A percentile compares a stretch with the other conserved stretches of the same genome.
These are phyloP conservation scores for Matsumurasca onukii DNA, from an alignment of 1,140 invertebrate species.

Conservation along the genomic window DNA sequence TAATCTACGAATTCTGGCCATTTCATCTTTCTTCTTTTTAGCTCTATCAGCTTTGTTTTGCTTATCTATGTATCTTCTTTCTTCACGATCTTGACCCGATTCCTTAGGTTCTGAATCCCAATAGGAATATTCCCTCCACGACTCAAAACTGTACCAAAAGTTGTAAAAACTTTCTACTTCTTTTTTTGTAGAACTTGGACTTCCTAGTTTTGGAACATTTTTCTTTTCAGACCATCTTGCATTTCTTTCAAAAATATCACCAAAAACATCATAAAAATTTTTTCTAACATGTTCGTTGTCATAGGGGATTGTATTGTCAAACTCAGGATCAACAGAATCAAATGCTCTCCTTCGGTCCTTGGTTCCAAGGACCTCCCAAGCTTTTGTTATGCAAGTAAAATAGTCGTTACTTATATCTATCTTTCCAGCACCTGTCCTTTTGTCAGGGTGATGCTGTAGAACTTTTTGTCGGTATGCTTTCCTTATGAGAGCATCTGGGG, in stretches of 20 bases:
- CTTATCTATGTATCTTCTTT: slow-evolving; percentile 96
- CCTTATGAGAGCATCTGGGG: slow-evolving; percentile 90
- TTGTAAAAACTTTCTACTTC: slow-evolving; percentile 84
- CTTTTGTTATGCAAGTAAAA: slow-evolving; percentile 99
- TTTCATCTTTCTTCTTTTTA: slow-evolving; percentile 96
- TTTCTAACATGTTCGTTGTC: slow-evolving; percentile 68
- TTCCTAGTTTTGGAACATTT: slow-evolving; percentile 84
- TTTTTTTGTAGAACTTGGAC: slow-evolving; percentile 64
- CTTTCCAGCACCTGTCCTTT: slow-evolving; percentile 83
- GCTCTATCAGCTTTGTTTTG: slow-evolving; percentile 90
- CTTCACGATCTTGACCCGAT: slow-evolving; percentile 93
- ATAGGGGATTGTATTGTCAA: slow-evolving; percentile 86
- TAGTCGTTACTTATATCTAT: slow-evolving; percentile 89
- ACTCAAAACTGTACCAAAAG: slow-evolving; percentile 98
- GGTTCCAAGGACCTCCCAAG: slow-evolving; percentile 88
- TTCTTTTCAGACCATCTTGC: slow-evolving; percentile 88
- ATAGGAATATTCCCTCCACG: slow-evolving; percentile 99
- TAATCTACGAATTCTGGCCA: slow-evolving; percentile 80
- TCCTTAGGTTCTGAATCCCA: slow-evolving; percentile 98
- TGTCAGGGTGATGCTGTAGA: slow-evolving; percentile 96
- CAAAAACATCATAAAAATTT: slow-evolving; percentile 67
- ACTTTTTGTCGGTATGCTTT: slow-evolving; percentile 85
- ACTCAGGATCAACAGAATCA: slow-evolving; percentile 94
- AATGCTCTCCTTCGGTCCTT: slow-evolving; percentile 81
- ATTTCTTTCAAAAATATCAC: slow-evolving; percentile 84